Evolutionary conservation across 1,140 invertebrate genomes (phyloP), one percentile per base, ranked within the genome.

Genomic region (Stratiolaelaps scimitus): DNA sequence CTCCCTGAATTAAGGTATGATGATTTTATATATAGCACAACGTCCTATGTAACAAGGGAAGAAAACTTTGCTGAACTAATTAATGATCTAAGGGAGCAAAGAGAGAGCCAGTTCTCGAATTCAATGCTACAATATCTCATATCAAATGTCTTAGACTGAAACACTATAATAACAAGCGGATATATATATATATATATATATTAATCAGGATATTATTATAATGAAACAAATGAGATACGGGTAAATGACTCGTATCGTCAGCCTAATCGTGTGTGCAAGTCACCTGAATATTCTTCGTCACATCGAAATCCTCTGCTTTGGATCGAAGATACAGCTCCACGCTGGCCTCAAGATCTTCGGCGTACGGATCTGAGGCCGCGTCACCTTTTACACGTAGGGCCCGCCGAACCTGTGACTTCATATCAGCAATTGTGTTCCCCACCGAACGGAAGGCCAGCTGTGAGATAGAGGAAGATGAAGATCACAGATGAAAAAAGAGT

Each of bases 391-490:
- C 47, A 67, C 81, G 77, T 2, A 83, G 73, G 23, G 81, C 72
- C 43, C 77, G 71, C 20, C 76, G 72, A 0, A 83, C 71, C 67
- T 79, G 76, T 1, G 78, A 76, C 66, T 77, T 76, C 19, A 82
- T 76, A 43, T 79, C 78, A 7, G 73, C 69, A n/a, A 82, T 64
- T 47, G 76, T 73, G 23, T 78, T 75, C 44, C 80, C 77, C 4
- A 78, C 77, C 23, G 82, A 80, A 30, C 82, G 77, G 72, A 83
- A 84, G 7, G 82, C 76, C 46, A 84, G 72, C 83, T 84, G 71
- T 23, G 70, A 73, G 64, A 68, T 70, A 69, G 70, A 72, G 30
- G n/a, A n/a, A n/a, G n/a, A n/a, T 19, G 4, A 28, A 43, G 40
- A 67, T 30, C 15, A 43, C 19, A 34, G 15, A 1, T 7, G 26